Percentiles rank a stretch among this genome's conserved stretches.
Conservation (phyloP, 2,888 invertebrate species). For the Drosophila quinaria region DNA sequence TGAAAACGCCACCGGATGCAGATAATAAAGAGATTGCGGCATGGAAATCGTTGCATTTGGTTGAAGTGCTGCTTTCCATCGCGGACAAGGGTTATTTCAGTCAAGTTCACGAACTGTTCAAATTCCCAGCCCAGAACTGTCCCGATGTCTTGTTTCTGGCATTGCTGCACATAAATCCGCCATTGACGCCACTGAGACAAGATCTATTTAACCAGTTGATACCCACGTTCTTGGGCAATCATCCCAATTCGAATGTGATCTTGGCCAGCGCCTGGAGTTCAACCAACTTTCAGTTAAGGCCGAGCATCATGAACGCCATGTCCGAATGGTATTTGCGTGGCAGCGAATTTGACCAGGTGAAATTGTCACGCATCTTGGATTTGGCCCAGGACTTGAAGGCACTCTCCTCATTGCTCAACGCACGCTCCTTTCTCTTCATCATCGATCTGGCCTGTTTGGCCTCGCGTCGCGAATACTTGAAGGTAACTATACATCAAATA, state of each 20-base stretch:
- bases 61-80: conserved; percentile 94
- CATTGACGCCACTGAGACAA: conserved; percentile 92
- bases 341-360: conserved; percentile 95
- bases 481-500: conserved; percentile 84
- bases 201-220: conserved; percentile 95
- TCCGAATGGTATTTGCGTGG: conserved; percentile 98
- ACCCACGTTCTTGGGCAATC: conserved; percentile 97
- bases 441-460: conserved; percentile 99
- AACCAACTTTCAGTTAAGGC: conserved; percentile 90
- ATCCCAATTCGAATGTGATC: conserved; percentile 98
- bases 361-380: conserved; percentile 97
- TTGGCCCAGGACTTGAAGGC: conserved; percentile 98
- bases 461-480: conserved; percentile 97
- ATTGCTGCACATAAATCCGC: conserved; percentile 94
- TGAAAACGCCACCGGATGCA: conserved; percentile 97
- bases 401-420: conserved; percentile 95
- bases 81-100: conserved; percentile 94
- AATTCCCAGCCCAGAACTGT: conserved; percentile 96
- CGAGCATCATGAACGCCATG: conserved; percentile 98
- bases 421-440: conserved; percentile 96
- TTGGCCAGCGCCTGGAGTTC: conserved; percentile 98
- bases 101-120: conserved; percentile 93
- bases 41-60: conserved; percentile 97
- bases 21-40: conserved; percentile 97
- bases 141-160: conserved; percentile 97